These are phyloP conservation scores for Python bivittatus DNA, from an alignment of 2,113 vertebrate genomes.

Conservation along the genomic window DNA sequence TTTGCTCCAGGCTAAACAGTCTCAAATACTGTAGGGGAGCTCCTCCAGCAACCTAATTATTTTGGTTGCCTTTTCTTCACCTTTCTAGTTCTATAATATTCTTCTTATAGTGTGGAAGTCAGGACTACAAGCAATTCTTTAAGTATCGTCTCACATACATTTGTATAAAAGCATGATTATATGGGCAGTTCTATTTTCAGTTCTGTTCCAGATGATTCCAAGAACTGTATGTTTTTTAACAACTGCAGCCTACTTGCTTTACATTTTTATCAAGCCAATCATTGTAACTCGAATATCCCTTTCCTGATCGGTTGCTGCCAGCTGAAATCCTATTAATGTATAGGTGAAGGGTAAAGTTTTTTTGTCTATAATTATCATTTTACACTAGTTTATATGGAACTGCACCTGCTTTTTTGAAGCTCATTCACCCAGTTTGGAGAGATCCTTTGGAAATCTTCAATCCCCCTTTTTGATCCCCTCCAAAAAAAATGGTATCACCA, in stretches of 20 bases:
- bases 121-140: not conserved
- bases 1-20: not conserved
- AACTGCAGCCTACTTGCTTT: not conserved
- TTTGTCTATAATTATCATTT: not conserved
- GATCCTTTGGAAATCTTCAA: not conserved
- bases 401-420: not conserved
- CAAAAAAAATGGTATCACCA: no score
- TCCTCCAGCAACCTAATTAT: not conserved
- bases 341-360: not conserved
- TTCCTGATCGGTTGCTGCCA: not conserved
- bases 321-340: not conserved
- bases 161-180: not conserved
- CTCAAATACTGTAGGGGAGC: not conserved
- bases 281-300: not conserved
- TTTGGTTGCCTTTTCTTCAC: not conserved
- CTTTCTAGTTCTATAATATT: not conserved
- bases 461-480: not conserved
- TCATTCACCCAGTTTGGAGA: not conserved
- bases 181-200: not conserved
- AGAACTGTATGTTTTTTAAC: not conserved
- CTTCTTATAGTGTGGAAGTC: not conserved
- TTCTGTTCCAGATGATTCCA: not conserved
- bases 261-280: not conserved
- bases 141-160: not conserved
- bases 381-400: not conserved